These are phyloP conservation scores for Lypha dubia DNA, from an alignment of 2,888 invertebrate species.

Conservation along the genomic window DNA sequence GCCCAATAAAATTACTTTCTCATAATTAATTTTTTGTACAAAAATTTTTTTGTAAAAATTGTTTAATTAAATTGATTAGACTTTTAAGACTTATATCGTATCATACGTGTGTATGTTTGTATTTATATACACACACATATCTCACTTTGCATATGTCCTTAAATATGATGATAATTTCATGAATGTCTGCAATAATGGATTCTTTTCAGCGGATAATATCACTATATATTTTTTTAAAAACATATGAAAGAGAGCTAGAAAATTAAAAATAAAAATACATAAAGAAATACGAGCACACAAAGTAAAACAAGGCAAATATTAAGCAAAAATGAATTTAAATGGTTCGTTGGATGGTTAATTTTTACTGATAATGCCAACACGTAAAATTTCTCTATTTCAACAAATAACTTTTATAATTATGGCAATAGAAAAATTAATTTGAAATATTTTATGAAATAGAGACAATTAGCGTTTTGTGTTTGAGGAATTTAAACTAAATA, in stretches of 20 bases:
- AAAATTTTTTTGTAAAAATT: no score
- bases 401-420: conserved; percentile 19
- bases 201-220: conserved; percentile 51
- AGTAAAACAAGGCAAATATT: neutral
- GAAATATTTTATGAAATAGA: neutral
- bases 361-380: conserved; percentile 17
- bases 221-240: conserved; percentile 43
- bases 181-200: conserved; percentile 59
- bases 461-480: neutral
- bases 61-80: no score
- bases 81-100: neutral
- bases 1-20: no score
- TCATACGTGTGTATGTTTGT: neutral
- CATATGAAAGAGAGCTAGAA: conserved; percentile 38
- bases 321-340: conserved; percentile 13
- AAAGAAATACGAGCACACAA: neutral
- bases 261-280: conserved; percentile 45
- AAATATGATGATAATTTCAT: conserved; percentile 54
- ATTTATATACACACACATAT: neutral
- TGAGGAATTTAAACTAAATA: conserved; percentile 28
- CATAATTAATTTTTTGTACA: no score
- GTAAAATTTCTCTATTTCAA: conserved; percentile 9
- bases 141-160: neutral
- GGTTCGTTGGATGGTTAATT: neutral
- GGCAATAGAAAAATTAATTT: conserved; percentile 24